A percentile compares a stretch with the other conserved stretches of the same genome.
Evolutionary conservation across 2,113 vertebrate genomes (phyloP).

Genomic region (Ptilorrhoa leucosticta): DNA sequence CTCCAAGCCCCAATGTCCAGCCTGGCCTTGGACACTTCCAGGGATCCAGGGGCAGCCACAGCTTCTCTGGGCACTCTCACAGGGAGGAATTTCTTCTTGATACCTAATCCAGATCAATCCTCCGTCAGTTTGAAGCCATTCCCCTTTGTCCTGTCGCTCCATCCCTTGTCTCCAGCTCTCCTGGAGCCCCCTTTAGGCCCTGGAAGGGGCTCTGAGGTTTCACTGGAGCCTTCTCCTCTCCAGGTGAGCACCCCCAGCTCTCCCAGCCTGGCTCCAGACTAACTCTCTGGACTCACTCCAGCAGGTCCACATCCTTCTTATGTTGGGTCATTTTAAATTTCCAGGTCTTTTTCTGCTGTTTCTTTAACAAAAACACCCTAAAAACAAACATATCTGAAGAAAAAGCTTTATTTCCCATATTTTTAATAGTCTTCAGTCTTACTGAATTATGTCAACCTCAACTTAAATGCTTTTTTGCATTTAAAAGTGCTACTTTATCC

Average conservation of each 20-base stretch:
- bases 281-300: background rate
- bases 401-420: background rate
- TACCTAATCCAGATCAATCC: background rate
- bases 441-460: background rate
- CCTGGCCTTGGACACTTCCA: rapidly evolving
- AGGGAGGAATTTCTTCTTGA: background rate
- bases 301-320: background rate
- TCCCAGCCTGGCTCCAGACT: background rate
- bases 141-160: background rate
- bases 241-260: background rate
- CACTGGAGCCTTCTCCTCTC: background rate
- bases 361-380: background rate
- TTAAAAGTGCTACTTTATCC: background rate
- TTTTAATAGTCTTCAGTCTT: background rate
- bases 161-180: background rate
- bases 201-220: background rate
- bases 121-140: background rate
- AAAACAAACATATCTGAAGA: background rate
- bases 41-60: background rate
- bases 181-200: background rate
- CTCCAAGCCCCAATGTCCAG: rapidly evolving
- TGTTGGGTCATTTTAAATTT: background rate
- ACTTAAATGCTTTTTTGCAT: rapidly evolving
- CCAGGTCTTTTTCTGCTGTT: background rate
- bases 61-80: background rate